Evolutionary conservation across 2,888 invertebrate genomes (phyloP).

Genomic region (Pristionchus exspectatus): DNA sequence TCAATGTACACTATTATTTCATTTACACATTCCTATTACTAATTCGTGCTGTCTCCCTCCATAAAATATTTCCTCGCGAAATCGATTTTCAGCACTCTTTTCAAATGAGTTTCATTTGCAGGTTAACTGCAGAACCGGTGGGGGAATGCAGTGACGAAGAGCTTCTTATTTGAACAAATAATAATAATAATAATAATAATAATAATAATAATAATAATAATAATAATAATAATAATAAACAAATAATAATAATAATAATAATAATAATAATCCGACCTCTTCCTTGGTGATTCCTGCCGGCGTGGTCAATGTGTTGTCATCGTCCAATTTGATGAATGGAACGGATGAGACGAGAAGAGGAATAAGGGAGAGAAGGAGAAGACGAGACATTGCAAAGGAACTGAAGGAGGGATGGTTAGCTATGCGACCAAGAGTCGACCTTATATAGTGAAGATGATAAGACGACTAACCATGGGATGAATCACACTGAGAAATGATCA

Average conservation of each 20-base stretch:
- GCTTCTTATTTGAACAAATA: no score
- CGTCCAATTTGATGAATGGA: conserved; percentile 26
- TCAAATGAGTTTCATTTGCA: no score
- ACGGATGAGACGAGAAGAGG: conserved; percentile 17
- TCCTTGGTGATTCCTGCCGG: conserved; percentile 22
- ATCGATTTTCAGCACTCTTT: no score
- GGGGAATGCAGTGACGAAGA: not conserved
- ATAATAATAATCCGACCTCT: not conserved
- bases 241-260: no score
- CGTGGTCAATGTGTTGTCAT: not conserved
- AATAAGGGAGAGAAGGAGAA: not conserved
- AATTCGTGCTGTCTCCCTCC: no score
- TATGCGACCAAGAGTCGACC: not conserved
- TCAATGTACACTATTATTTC: not conserved
- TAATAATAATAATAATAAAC: no score
- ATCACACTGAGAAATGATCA: not conserved
- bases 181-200: no score
- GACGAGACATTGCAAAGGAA: not conserved
- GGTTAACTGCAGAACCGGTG: no score
- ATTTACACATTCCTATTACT: not conserved
- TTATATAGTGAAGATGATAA: conserved; percentile 43
- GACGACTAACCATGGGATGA: conserved; percentile 46
- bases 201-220: no score
- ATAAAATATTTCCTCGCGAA: no score
- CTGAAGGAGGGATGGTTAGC: not conserved